Evolutionary conservation across 2,888 invertebrate genomes (phyloP), one percentile per base, ranked within the genome.

Genomic region (Mythimna ferrago): DNA sequence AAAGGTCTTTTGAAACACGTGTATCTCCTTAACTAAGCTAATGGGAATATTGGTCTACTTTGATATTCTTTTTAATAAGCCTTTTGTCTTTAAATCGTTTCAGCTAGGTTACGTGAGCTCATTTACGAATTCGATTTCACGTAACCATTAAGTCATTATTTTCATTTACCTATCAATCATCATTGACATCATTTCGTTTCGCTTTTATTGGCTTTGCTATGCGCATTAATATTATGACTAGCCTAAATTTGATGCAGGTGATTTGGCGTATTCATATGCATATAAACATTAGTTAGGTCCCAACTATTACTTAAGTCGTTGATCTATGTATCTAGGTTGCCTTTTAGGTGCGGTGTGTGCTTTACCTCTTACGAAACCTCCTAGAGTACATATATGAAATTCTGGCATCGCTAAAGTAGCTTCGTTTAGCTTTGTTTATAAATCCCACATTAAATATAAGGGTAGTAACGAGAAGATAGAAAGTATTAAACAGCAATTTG

Each of bases 271-370:
- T 75, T 82, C 71, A 76, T 78, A 72, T 77, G 73, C 73, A 73
- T 66, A 75, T 71, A 70, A 72, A 66, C 66, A 71, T 68, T 35
- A 63, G 53, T 75, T 77, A 83, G 81, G 72, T 78, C 74, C 71
- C 63, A 78, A 80, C 76, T 81, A 86, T 90, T 89, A 85, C 87
- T 75, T 78, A 89, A 89, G 87, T 88, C 74, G 84, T 87, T 91
- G 81, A 86, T 84, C 87, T 89, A 90, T 92, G 91, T 86, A 92
- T 87, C 86, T 92, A 76, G 92, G 91, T 89, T 89, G 80, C 56
- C 82, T 76, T 67, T 82, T 83, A 75, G 85, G 87, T 86, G 90
- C 86, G 87, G 88, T 86, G 90, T 86, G 87, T 88, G 88, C 82
- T 82, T 88, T 80, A 73, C 48, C 44, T 86, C 82, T 91, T 88